These are phyloP conservation scores for Semnornis frantzii DNA, from an alignment of 2,113 vertebrate genomes.

Conservation along the genomic window DNA sequence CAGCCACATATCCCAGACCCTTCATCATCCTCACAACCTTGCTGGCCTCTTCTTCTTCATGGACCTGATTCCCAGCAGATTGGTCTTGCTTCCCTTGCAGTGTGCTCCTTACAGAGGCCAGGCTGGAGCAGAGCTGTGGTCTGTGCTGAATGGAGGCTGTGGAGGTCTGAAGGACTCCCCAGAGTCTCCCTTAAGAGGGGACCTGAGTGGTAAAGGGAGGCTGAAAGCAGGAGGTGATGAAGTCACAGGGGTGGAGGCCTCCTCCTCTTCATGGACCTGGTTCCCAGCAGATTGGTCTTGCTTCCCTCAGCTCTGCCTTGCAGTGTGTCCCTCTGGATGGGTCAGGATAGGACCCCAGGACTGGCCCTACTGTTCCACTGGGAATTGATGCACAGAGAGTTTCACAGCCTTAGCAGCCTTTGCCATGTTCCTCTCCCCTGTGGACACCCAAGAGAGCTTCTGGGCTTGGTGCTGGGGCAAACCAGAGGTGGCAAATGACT, in stretches of 20 bases:
- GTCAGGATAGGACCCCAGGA: neutral
- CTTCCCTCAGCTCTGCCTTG: neutral
- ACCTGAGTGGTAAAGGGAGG: too few species aligned
- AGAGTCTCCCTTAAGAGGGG: too few species aligned
- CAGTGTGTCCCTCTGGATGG: fast-evolving
- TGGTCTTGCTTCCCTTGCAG: neutral
- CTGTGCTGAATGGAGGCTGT: neutral
- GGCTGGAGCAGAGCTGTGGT: neutral
- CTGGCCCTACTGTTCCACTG: neutral
- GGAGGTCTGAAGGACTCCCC: neutral
- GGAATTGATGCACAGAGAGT: neutral
- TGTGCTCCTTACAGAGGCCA: fast-evolving
- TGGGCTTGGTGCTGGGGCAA: neutral
- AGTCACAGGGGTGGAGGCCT: too few species aligned
- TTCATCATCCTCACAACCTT: too few species aligned
- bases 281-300: neutral
- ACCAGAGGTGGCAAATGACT: neutral
- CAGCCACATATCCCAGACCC: too few species aligned
- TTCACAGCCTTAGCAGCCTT: neutral
- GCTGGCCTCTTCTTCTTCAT: neutral
- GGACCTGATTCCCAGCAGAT: neutral
- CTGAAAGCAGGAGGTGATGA: too few species aligned
- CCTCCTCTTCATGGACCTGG: neutral
- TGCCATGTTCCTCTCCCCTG: neutral
- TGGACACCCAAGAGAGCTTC: neutral